These are phyloP conservation scores for Sebastes fasciatus DNA, from an alignment of 2,113 vertebrate genomes.

Conservation along the genomic window DNA sequence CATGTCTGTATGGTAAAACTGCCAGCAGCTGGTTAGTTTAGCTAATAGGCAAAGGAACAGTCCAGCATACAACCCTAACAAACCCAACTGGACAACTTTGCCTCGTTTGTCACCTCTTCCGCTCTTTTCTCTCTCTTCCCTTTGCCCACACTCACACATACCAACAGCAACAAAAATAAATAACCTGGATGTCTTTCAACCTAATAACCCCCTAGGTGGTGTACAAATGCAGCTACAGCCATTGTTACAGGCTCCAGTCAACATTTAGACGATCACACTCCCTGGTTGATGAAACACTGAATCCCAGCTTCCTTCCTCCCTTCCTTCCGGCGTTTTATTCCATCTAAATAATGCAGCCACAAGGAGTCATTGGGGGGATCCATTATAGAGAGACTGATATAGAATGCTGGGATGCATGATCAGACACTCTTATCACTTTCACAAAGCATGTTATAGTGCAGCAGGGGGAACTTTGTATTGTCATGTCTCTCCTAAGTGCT, in stretches of 20 bases:
- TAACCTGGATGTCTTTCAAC: constrained; percentile 37
- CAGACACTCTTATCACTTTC: constrained; percentile 78
- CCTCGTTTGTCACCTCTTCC: constrained; percentile 15
- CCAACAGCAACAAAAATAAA: constrained; percentile 36
- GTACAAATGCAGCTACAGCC: constrained; percentile 43
- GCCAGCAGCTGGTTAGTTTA: neutral
- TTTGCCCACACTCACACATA: constrained; percentile 18
- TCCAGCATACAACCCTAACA: neutral
- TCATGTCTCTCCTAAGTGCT: constrained; percentile 79
- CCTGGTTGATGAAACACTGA: constrained; percentile 64
- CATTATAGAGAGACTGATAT: constrained; percentile 78
- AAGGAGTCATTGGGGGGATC: constrained; percentile 78
- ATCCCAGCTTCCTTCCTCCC: constrained; percentile 68
- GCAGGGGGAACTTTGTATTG: constrained; percentile 77
- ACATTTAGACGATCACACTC: constrained; percentile 61
- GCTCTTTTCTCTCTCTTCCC: neutral
- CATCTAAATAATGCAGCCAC: constrained; percentile 82
- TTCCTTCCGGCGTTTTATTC: constrained; percentile 78
- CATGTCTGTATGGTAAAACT: neutral
- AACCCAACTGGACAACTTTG: neutral
- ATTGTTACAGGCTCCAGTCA: constrained; percentile 56
- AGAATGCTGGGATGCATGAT: constrained; percentile 76
- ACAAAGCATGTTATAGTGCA: constrained; percentile 74
- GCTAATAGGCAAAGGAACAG: neutral
- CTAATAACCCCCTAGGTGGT: constrained; percentile 45